A percentile compares a stretch with the other conserved stretches of the same genome.
phyloP scores from a whole-genome alignment of 2,888 invertebrate species.

The Ypsolopha scabrella region DNA sequence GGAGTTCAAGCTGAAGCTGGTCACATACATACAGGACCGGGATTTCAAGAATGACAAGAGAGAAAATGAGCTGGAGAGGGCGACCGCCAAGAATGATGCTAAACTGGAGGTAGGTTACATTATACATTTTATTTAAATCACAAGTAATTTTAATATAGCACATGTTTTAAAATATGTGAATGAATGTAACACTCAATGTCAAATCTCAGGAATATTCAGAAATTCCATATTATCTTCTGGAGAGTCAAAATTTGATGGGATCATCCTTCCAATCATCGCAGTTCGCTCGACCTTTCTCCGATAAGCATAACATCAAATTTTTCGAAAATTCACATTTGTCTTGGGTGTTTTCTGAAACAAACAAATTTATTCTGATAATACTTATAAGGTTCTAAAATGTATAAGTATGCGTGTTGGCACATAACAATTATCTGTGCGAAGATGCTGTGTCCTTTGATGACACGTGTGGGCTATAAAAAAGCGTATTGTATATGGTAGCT shows the following conservation, averaged over 20 bases:
- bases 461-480: background rate
- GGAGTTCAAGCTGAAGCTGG: conserved; percentile 69
- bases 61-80: conserved; percentile 31
- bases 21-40: conserved; percentile 69
- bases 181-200: no score
- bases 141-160: background rate
- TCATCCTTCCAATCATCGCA: conserved; percentile 81
- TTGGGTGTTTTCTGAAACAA: conserved; percentile 55
- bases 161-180: no score
- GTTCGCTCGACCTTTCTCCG: conserved; percentile 77
- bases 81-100: conserved; percentile 49
- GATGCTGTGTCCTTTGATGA: background rate
- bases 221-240: no score
- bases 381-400: no score
- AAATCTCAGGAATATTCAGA: no score
- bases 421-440: background rate
- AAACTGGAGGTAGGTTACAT: conserved; percentile 45
- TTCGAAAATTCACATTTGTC: conserved; percentile 77
- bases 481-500: background rate
- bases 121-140: background rate
- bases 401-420: background rate
- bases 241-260: conserved; percentile 14
- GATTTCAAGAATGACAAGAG: conserved; percentile 37
- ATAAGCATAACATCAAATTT: conserved; percentile 74
- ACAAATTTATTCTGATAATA: background rate